Evolutionary conservation across 2,888 invertebrate species (phyloP).

Genomic region (Latrodectus elegans): DNA sequence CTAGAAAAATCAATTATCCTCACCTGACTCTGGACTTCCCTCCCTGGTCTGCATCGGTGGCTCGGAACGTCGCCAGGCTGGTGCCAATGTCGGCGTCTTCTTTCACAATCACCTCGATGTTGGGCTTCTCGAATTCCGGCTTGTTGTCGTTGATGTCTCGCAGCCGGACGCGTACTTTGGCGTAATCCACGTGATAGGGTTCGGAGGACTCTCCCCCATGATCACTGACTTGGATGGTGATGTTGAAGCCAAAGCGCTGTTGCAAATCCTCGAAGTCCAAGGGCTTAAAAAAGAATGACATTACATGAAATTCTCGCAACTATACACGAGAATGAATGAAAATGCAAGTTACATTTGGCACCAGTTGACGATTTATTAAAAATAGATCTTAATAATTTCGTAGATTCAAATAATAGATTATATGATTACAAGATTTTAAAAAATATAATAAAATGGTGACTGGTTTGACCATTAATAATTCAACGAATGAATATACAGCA

Average conservation of each 20-base stretch:
- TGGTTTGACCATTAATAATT: no score
- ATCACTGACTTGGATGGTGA: conserved; percentile 82
- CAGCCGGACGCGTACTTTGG: conserved; percentile 94
- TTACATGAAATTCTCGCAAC: no score
- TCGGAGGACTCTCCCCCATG: conserved; percentile 78
- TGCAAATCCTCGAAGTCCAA: conserved; percentile 95
- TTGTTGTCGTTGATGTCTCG: conserved; percentile 96
- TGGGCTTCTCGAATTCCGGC: conserved; percentile 89
- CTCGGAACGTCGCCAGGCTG: conserved; percentile 92
- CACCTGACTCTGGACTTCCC: conserved; percentile 74
- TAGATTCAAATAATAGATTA: no score
- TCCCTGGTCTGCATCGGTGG: conserved; percentile 93
- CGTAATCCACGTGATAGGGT: conserved; percentile 96
- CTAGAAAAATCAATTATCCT: no score
- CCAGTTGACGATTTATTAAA: no score
- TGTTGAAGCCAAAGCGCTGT: conserved; percentile 95
- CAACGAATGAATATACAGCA: no score
- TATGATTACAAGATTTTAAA: no score
- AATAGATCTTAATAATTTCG: no score
- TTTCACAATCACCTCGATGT: conserved; percentile 91
- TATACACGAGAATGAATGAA: no score
- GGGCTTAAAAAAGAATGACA: conserved; percentile 78
- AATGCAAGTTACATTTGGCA: no score
- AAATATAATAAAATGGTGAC: no score
- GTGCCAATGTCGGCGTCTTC: conserved; percentile 95